Conservation (phyloP, 37 sponge, comb jelly and placozoan species). For the Axinella damicornis region DNA sequence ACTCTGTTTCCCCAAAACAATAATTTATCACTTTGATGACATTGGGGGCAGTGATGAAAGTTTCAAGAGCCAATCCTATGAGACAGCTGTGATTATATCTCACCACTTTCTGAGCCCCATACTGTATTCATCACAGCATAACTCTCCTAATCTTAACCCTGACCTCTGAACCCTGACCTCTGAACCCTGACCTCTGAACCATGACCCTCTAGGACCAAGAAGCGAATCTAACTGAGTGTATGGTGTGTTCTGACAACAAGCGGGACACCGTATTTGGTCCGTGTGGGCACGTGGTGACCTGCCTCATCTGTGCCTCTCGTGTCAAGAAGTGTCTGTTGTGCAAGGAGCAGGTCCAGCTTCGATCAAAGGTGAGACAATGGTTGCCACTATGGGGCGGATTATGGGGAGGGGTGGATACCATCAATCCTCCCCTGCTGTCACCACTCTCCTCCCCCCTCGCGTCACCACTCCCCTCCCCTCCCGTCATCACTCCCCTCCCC, state of each 20-base stretch:
- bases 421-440: no score
- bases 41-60: no score
- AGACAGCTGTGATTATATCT: no score
- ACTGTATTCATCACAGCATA: no score
- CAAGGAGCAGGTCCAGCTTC: conserved; percentile 45
- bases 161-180: no score
- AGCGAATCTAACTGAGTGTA: conserved; percentile 46
- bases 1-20: no score
- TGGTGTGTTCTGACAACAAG: conserved; percentile 68
- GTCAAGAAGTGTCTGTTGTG: conserved; percentile 88
- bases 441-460: background rate
- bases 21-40: no score
- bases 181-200: no score
- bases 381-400: no score
- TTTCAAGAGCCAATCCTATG: no score
- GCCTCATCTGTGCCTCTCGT: conserved; percentile 74
- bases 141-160: no score
- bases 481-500: background rate
- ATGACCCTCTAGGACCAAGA: conserved; percentile 9
- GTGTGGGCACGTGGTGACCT: conserved; percentile 91
- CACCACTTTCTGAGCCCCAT: no score
- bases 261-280: conserved; percentile 84
- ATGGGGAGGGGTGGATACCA: background rate
- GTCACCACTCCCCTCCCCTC: background rate
- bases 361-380: conserved; percentile 23